Conservation (phyloP, 2,888 invertebrate genomes). For the Ceriagrion tenellum region DNA sequence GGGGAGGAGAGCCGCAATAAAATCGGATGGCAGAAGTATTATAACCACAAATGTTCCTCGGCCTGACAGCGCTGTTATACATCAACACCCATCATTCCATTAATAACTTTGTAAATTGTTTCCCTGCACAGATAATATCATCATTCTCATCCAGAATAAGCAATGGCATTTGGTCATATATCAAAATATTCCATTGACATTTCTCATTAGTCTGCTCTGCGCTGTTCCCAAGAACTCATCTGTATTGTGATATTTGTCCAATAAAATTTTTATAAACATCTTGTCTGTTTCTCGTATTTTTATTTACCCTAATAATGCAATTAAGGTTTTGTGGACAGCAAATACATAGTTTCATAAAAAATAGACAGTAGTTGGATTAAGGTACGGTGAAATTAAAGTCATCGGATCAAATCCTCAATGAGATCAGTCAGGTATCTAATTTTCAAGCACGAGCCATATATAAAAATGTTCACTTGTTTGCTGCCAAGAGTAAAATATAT, state of each 20-base stretch:
- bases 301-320: no score
- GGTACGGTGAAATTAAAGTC: no score
- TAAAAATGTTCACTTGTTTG: no score
- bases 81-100: not conserved
- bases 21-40: slow-evolving; percentile 44
- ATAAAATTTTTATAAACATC: slow-evolving; percentile 25
- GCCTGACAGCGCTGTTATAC: not conserved
- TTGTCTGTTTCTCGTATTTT: not conserved
- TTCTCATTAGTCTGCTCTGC: not conserved
- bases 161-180: not conserved
- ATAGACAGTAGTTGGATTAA: no score
- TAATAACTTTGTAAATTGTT: not conserved
- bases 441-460: no score
- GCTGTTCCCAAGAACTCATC: not conserved
- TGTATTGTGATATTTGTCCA: slow-evolving; percentile 60
- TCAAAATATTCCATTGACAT: not conserved
- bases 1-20: not conserved
- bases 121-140: not conserved
- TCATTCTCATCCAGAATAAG: not conserved
- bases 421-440: no score
- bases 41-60: slow-evolving; percentile 48
- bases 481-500: no score
- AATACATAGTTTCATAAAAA: no score
- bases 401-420: no score
- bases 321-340: no score